Conservation (phyloP, 2,888 invertebrate genomes). For the Ophonus ardosiacus region DNA sequence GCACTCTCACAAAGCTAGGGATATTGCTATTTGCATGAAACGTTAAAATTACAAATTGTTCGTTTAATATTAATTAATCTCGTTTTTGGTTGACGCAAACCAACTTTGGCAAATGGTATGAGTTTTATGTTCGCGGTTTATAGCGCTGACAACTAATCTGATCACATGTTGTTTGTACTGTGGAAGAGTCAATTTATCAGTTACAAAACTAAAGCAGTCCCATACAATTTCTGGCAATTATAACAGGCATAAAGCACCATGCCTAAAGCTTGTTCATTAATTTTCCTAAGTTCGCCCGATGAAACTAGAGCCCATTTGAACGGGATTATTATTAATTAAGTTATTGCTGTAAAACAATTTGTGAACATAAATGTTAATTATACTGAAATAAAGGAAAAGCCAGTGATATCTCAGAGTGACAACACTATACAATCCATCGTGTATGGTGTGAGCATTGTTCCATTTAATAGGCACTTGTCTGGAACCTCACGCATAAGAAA, state of each 20-base stretch:
- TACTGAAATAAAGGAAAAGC: not conserved
- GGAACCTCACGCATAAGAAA: too few species aligned
- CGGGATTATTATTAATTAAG: slow-evolving; percentile 34
- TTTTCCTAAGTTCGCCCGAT: slow-evolving; percentile 12
- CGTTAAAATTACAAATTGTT: not conserved
- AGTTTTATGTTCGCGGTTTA: not conserved
- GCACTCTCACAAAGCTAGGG: not conserved
- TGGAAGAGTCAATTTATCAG: slow-evolving; percentile 28
- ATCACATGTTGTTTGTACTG: not conserved
- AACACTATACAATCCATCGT: too few species aligned
- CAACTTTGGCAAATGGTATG: not conserved
- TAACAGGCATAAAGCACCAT: slow-evolving; percentile 17
- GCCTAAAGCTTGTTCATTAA: slow-evolving; percentile 34
- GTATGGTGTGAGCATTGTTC: too few species aligned
- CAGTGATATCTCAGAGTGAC: not conserved
- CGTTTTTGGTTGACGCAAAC: not conserved
- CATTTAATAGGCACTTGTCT: too few species aligned
- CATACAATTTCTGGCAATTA: slow-evolving; percentile 31
- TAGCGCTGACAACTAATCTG: not conserved
- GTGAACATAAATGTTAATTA: slow-evolving; percentile 22
- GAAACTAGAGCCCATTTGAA: slow-evolving; percentile 38
- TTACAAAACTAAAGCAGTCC: slow-evolving; percentile 2
- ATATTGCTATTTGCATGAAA: not conserved
- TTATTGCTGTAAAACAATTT: slow-evolving; percentile 48
- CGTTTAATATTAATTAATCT: not conserved